These are phyloP conservation scores for Antitype chi DNA, from an alignment of 2,888 invertebrate genomes.

Conservation along the genomic window DNA sequence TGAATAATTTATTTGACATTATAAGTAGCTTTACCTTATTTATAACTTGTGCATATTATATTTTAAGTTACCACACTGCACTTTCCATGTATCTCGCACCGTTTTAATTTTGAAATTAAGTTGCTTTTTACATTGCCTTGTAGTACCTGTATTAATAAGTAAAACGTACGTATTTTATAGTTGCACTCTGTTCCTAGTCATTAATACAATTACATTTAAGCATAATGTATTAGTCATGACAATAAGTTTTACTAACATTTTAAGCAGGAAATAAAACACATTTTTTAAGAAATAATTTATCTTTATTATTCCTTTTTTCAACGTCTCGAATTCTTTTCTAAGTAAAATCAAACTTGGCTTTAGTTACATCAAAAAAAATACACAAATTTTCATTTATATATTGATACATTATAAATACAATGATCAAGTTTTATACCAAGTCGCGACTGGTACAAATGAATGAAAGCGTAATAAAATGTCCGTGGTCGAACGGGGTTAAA, in stretches of 20 bases:
- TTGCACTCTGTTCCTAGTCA: constrained; percentile 65
- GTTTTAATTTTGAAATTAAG: constrained; percentile 45
- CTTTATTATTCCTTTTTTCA: constrained; percentile 89
- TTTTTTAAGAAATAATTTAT: constrained; percentile 89
- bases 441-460: constrained; percentile 75
- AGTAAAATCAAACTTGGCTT: constrained; percentile 90
- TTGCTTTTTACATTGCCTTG: constrained; percentile 46
- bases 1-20: constrained; percentile 62
- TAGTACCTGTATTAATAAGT: constrained; percentile 55
- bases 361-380: constrained; percentile 90
- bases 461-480: constrained; percentile 71
- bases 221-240: constrained; percentile 70
- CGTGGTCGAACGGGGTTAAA: constrained; percentile 58
- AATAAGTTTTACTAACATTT: constrained; percentile 58
- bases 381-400: constrained; percentile 88
- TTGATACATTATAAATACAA: constrained; percentile 85
- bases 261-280: constrained; percentile 83
- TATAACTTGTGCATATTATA: constrained; percentile 55
- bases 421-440: constrained; percentile 76
- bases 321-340: constrained; percentile 89
- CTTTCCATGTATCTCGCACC: constrained; percentile 57
- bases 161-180: constrained; percentile 33
- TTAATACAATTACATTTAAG: constrained; percentile 50
- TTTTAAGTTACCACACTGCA: constrained; percentile 65
- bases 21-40: constrained; percentile 55